Conservation (phyloP, 2,888 invertebrate genomes). For the Liopterus haemorrhoidalis region DNA sequence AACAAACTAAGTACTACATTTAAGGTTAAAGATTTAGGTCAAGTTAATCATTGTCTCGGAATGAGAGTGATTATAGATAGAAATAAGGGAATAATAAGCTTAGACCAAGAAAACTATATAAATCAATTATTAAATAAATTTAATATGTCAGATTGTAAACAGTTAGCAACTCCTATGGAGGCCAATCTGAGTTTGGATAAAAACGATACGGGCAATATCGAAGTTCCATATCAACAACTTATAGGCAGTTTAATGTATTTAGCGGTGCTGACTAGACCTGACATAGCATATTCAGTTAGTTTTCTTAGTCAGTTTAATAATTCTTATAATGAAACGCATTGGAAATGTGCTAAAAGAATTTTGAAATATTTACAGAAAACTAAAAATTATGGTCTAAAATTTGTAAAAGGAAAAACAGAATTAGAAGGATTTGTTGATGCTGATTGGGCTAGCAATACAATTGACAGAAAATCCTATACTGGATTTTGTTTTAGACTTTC, state of each 20-base stretch:
- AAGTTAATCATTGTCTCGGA: slow-evolving; percentile 28
- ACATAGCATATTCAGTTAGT: slow-evolving; percentile 30
- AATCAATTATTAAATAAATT: slow-evolving; percentile 23
- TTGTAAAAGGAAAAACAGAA: slow-evolving; percentile 15
- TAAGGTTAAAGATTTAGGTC: slow-evolving; percentile 32
- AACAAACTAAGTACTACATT: slow-evolving; percentile 25
- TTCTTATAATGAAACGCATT: slow-evolving; percentile 21
- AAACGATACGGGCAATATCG: too few relatives aligned
- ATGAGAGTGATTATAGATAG: slow-evolving; percentile 26
- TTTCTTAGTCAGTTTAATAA: slow-evolving; percentile 32
- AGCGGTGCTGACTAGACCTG: slow-evolving; percentile 31
- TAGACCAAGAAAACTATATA: slow-evolving; percentile 28
- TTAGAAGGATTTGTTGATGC: slow-evolving; percentile 31
- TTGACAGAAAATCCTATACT: slow-evolving; percentile 41
- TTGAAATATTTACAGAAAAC: slow-evolving; percentile 21
- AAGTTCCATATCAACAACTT: slow-evolving; percentile 29
- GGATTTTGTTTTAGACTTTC: slow-evolving; percentile 33
- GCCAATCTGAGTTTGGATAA: too few relatives aligned
- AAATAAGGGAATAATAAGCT: slow-evolving; percentile 20
- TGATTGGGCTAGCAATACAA: slow-evolving; percentile 27
- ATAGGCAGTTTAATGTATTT: slow-evolving; percentile 32
- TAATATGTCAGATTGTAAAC: slow-evolving; percentile 28
- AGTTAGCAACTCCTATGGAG: slow-evolving; percentile 29
- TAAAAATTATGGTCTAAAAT: slow-evolving; percentile 25
- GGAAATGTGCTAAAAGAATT: slow-evolving; percentile 27